Evolutionary conservation across 37 sponge, comb jelly and placozoan species (phyloP).

Genomic region (Petrosia ficiformis): DNA sequence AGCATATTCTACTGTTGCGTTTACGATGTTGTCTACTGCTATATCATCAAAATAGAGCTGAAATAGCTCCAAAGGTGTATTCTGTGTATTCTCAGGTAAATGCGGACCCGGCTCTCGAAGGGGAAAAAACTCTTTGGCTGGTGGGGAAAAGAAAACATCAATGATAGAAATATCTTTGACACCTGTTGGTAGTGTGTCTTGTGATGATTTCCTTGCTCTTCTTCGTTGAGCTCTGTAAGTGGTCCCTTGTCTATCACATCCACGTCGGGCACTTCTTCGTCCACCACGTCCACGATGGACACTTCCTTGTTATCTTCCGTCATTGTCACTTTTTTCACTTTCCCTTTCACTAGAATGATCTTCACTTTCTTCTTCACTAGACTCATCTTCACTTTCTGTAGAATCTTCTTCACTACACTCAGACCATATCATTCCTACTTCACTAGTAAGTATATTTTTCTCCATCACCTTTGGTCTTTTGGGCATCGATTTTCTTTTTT

Average conservation of each 20-base stretch:
- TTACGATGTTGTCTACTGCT: not conserved
- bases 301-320: constrained; percentile 6
- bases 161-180: no score
- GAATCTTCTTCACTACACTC: not conserved
- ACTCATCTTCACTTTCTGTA: constrained; percentile 1
- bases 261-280: no score
- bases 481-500: no score
- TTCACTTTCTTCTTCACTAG: not conserved
- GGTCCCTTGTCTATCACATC: no score
- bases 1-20: not conserved
- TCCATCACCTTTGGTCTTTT: no score
- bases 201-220: no score
- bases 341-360: constrained; percentile 3
- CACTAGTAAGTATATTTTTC: no score
- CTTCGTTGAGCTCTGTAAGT: no score
- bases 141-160: no score
- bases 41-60: not conserved
- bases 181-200: no score
- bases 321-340: not conserved
- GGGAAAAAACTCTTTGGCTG: not conserved
- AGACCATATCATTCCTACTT: constrained; percentile 6
- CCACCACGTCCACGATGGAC: no score
- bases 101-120: not conserved
- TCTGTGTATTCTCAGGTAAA: not conserved
- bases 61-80: not conserved